Percentiles rank a stretch among this genome's conserved stretches.
Conservation (phyloP, 2,113 vertebrate species). For the Myocastor coypus region DNA sequence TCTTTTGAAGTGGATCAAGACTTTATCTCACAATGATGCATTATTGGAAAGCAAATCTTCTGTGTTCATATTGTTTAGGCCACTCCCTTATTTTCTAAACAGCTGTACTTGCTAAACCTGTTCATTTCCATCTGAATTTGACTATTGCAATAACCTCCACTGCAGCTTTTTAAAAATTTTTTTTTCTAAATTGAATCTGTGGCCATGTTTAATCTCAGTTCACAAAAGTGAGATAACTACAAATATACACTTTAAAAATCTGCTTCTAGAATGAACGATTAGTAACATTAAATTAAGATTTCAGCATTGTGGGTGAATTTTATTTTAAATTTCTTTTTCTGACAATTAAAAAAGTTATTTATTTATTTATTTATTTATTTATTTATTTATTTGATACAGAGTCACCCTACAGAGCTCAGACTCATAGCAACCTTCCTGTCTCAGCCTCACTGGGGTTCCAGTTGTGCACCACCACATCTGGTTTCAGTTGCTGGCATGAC, state of each 20-base stretch:
- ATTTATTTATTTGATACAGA: too few relatives aligned
- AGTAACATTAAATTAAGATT: neutral
- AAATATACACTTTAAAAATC: neutral
- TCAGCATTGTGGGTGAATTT: neutral
- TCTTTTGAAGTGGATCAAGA: neutral
- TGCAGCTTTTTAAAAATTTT: neutral
- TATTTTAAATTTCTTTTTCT: constrained; percentile 18
- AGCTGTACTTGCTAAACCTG: neutral
- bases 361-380: too few relatives aligned
- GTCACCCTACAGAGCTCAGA: too few relatives aligned
- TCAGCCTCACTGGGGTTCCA: too few relatives aligned
- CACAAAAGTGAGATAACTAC: constrained; percentile 42
- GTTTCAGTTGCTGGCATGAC: too few relatives aligned
- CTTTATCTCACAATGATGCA: neutral
- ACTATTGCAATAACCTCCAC: neutral
- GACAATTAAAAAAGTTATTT: too few relatives aligned
- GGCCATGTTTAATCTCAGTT: constrained; percentile 46
- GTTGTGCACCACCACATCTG: too few relatives aligned
- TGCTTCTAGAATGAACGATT: neutral
- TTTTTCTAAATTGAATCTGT: neutral
- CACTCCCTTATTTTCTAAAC: neutral
- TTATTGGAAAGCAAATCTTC: constrained; percentile 26
- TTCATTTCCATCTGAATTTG: constrained; percentile 4
- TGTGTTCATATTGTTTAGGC: neutral
- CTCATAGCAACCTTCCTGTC: too few relatives aligned